phyloP scores from a whole-genome alignment of 2,888 invertebrate genomes.

The Lasioglossum vierecki region DNA sequence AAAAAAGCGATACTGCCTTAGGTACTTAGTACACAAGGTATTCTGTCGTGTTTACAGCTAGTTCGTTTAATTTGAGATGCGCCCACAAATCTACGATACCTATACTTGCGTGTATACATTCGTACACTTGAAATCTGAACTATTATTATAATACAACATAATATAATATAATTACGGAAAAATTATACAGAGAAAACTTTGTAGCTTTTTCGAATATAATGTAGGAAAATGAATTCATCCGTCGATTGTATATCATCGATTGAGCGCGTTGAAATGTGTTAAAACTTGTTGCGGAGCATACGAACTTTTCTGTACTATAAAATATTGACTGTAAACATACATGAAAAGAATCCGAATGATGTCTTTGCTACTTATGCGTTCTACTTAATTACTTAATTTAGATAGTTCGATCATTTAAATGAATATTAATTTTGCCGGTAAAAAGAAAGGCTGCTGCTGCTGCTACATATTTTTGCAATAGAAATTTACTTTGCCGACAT shows the following conservation, averaged over 20 bases:
- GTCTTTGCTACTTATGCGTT: background rate
- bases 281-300: background rate
- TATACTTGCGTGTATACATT: background rate
- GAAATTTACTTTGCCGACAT: too few species aligned
- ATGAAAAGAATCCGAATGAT: background rate
- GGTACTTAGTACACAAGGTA: background rate
- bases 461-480: too few species aligned
- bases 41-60: background rate
- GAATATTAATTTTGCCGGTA: too few species aligned
- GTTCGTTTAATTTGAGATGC: background rate
- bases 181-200: constrained; percentile 1
- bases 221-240: background rate
- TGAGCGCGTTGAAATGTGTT: background rate
- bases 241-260: background rate
- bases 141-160: background rate
- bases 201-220: constrained; percentile 6
- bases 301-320: background rate
- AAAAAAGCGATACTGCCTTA: background rate
- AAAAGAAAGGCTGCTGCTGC: too few species aligned
- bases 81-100: background rate
- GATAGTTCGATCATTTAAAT: too few species aligned
- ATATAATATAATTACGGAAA: background rate
- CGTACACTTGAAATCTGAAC: background rate
- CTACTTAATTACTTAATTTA: background rate
- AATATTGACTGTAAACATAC: background rate